phyloP scores from a whole-genome alignment of 2,888 invertebrate genomes.

The Oegoconia quadripuncta region DNA sequence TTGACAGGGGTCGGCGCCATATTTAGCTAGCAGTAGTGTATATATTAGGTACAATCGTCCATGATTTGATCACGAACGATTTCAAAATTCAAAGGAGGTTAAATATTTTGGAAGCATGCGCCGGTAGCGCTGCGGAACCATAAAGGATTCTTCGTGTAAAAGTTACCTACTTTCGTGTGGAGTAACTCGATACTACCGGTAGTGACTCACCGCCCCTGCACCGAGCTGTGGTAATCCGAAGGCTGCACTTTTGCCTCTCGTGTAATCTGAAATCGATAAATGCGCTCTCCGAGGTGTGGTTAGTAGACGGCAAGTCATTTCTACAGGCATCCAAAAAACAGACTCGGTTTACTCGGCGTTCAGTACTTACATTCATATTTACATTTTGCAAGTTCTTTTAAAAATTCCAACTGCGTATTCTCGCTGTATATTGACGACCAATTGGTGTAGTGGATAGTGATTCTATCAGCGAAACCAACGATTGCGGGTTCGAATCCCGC shows the following conservation, averaged over 20 bases:
- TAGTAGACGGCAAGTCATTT: slow-evolving; percentile 20
- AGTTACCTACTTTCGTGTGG: background rate
- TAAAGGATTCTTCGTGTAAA: background rate
- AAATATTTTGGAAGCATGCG: no score
- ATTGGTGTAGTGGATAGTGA: no score
- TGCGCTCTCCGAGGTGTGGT: slow-evolving; percentile 23
- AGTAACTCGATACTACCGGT: background rate
- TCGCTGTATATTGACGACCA: no score
- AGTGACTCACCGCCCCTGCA: background rate
- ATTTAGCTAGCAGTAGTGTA: no score
- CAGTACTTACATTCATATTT: background rate
- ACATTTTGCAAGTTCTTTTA: background rate
- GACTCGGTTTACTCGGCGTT: background rate
- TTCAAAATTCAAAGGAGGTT: no score
- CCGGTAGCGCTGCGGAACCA: background rate
- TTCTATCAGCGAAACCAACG: no score
- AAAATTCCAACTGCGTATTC: background rate
- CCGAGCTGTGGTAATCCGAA: slow-evolving; percentile 8
- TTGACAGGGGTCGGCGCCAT: no score
- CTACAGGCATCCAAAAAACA: slow-evolving; percentile 9
- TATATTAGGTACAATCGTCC: no score
- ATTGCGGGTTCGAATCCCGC: no score
- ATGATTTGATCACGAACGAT: no score
- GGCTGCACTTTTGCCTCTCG: slow-evolving; percentile 32
- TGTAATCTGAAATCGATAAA: slow-evolving; percentile 48